Evolutionary conservation across 1,140 invertebrate genomes (phyloP), one percentile per base, ranked within the genome.

Genomic region (Leptopilina boulardi): DNA sequence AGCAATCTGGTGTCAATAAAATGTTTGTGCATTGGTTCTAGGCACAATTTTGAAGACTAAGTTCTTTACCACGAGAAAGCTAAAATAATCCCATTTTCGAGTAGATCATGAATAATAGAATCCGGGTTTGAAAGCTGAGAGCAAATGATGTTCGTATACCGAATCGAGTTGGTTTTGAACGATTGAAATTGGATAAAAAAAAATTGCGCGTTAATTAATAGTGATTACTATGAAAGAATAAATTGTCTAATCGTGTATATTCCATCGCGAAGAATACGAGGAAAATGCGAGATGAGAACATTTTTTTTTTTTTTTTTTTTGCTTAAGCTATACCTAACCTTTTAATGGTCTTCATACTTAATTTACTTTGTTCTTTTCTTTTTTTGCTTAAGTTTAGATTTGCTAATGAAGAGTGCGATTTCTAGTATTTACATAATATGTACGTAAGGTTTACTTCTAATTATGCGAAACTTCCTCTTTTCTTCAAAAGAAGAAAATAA

Each of bases 301-400:
- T 76, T 75, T 78, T 74, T 59, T 78, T 74, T 26, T 59, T 73
- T 76, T 75, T 78, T 74, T 59, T 78, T 74, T 26, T 59, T 77
- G 74, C 47, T 75, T 84, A 84, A 84, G 80, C 80, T 82, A n/a
- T n/a, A 79, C 75, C 77, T 83, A 73, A 54, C 51, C 70, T 71
- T 5, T 41, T 19, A 56, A 21, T 44, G 30, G 71, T 71, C 44
- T 72, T 18, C n/a, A n/a, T 72, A 71, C 77, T 59, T 84, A 80
- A 77, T 83, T 84, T 82, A 80, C 76, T 74, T 83, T 80, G 77
- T 80, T 80, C 74, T 76, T 79, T 72, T 81, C 81, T 84, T 78
- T 78, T 71, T 73, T 73, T 38, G 19, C 23, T 34, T 42, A 59
- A 73, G 77, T 83, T 84, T 84, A 80, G 77, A 84, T 78, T 30